Conservation (phyloP, 2,113 vertebrate genomes). For the Aspidoscelis tigris region DNA sequence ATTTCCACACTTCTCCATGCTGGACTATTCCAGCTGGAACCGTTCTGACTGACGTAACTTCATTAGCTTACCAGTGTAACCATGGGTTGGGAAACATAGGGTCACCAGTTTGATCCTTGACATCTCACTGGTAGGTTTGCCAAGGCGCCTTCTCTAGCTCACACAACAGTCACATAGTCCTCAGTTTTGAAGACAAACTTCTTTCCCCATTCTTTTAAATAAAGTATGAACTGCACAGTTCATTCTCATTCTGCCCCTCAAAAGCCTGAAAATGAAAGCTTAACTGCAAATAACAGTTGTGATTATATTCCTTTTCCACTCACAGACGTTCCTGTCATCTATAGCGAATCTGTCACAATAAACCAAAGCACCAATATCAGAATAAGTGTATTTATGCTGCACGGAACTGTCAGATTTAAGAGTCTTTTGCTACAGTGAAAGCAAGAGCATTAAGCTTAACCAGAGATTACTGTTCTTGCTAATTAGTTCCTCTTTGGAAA, state of each 20-base stretch:
- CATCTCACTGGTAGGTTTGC: no score
- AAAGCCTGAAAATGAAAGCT: not conserved
- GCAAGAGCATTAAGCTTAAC: conserved; percentile 56
- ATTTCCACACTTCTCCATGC: no score
- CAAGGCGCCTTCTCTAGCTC: no score
- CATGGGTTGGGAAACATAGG: no score
- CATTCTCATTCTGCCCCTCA: not conserved
- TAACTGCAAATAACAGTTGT: not conserved
- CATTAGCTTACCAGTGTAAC: no score
- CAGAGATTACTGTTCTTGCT: conserved; percentile 53
- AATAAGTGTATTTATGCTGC: conserved; percentile 27
- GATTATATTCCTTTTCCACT: not conserved
- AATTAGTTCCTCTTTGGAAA: conserved; percentile 47
- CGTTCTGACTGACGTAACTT: no score
- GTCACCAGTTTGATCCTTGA: no score
- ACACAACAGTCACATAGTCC: not conserved
- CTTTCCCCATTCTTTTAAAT: not conserved
- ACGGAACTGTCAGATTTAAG: conserved; percentile 44
- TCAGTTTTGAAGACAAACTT: not conserved
- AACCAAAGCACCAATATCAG: not conserved
- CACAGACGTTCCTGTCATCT: not conserved
- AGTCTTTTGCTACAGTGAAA: conserved; percentile 11
- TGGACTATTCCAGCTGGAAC: no score
- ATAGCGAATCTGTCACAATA: not conserved
- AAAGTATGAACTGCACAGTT: not conserved